Evolutionary conservation across 2,113 vertebrate species (phyloP).

Genomic region (Pholis gunnellus): DNA sequence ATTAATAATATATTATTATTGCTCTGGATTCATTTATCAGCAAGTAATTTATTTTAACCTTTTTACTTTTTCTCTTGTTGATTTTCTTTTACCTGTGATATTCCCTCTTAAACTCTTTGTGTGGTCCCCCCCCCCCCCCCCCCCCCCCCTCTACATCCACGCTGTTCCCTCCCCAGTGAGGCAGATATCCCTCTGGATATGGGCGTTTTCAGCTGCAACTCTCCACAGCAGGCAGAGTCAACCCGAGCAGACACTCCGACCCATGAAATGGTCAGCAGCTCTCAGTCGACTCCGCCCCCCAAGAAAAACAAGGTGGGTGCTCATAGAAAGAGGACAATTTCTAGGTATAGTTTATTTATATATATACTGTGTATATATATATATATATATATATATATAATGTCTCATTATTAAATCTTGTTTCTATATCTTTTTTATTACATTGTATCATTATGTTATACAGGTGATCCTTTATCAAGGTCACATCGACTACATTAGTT

Average conservation of each 20-base stretch:
- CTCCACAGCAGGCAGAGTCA: conserved; percentile 54
- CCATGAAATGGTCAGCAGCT: conserved; percentile 82
- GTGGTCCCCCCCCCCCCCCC: too few relatives aligned
- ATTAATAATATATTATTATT: not conserved
- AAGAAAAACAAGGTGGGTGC: conserved; percentile 82
- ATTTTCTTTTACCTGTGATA: fast-evolving
- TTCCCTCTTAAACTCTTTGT: not conserved
- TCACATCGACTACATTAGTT: too few relatives aligned
- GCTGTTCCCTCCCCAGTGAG: conserved; percentile 58
- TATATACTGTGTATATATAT: too few relatives aligned
- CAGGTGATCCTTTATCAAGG: not conserved
- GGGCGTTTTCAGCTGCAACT: conserved; percentile 64
- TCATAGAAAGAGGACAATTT: too few relatives aligned
- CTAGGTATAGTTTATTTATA: too few relatives aligned
- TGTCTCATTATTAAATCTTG: too few relatives aligned
- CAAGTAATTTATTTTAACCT: not conserved
- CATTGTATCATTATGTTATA: too few relatives aligned
- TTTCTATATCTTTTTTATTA: too few relatives aligned
- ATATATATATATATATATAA: too few relatives aligned
- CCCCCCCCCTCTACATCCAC: not conserved
- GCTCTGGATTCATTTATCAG: too few relatives aligned
- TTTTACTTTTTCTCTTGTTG: not conserved
- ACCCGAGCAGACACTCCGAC: conserved; percentile 59
- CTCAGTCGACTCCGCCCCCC: conserved; percentile 81
- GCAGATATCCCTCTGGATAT: conserved; percentile 77